These are phyloP conservation scores for Chionis minor DNA, from an alignment of 2,113 vertebrate genomes.

Conservation along the genomic window DNA sequence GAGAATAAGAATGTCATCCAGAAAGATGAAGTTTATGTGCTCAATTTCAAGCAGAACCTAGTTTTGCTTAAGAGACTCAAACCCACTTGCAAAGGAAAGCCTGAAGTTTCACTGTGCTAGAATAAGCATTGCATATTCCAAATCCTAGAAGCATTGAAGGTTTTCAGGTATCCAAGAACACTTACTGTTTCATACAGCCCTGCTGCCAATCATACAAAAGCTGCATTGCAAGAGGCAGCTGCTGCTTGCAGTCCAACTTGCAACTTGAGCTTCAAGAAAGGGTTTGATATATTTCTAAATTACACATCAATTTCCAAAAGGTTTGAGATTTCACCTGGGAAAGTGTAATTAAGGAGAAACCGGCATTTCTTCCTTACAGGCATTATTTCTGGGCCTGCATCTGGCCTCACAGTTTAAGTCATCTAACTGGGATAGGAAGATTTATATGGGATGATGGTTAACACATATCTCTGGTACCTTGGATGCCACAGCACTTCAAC, in stretches of 20 bases:
- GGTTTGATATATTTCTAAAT: not conserved
- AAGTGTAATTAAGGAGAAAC: not conserved
- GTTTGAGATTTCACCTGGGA: not conserved
- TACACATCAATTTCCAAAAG: not conserved
- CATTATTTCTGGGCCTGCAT: not conserved
- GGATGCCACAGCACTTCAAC: not conserved
- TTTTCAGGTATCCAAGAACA: not conserved
- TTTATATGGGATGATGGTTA: not conserved
- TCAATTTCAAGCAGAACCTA: not conserved
- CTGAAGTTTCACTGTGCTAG: not conserved
- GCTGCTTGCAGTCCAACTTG: not conserved
- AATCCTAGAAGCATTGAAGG: not conserved
- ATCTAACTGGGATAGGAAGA: not conserved
- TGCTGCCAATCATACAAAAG: not conserved
- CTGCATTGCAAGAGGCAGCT: not conserved
- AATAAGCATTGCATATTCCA: not conserved
- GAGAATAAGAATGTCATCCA: not conserved
- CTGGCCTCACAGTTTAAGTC: not conserved
- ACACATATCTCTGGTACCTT: not conserved
- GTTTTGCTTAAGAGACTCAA: not conserved
- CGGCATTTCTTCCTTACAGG: not conserved
- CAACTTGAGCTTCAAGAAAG: too few relatives aligned
- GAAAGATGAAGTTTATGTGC: not conserved
- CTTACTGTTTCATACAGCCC: not conserved
- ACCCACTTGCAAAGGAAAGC: not conserved